These are phyloP conservation scores for Arizona elegans DNA, from an alignment of 2,113 vertebrate genomes.

Conservation along the genomic window DNA sequence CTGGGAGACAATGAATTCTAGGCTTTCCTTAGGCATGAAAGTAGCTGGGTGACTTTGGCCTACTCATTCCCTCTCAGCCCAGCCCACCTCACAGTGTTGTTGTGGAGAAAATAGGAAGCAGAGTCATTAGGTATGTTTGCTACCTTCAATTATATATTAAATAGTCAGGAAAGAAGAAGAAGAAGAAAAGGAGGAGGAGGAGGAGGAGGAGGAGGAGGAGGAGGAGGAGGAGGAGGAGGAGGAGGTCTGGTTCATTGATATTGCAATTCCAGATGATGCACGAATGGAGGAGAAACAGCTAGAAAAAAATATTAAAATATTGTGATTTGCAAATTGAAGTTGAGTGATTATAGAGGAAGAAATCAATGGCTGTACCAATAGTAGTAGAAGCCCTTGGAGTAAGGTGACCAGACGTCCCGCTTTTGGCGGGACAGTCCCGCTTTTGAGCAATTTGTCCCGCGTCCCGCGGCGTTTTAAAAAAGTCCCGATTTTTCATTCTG, in stretches of 20 bases:
- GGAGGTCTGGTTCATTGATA: background rate
- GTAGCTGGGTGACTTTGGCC: background rate
- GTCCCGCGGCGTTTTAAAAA: too few species aligned
- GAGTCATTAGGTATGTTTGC: background rate
- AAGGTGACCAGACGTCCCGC: too few species aligned
- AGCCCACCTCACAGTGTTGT: background rate
- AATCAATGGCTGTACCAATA: background rate
- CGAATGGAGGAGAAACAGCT: background rate
- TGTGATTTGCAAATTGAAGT: background rate
- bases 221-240: too few species aligned
- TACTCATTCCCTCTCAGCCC: background rate
- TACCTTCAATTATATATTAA: background rate
- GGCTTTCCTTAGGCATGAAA: background rate
- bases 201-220: too few species aligned
- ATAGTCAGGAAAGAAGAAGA: background rate
- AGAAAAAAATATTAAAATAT: background rate
- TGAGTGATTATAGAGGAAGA: too few species aligned
- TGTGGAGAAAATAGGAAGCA: background rate
- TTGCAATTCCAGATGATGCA: background rate
- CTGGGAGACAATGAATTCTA: background rate
- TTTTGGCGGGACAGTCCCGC: too few species aligned
- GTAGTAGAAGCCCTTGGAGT: background rate
- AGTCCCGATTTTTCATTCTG: too few species aligned
- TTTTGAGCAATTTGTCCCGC: too few species aligned
- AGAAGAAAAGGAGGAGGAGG: background rate